A percentile compares a stretch with the other conserved stretches of the same genome.
These are phyloP conservation scores for Microctenopoma lineatum DNA, from an alignment of 2,797 vertebrate genomes.

Conservation along the genomic window DNA sequence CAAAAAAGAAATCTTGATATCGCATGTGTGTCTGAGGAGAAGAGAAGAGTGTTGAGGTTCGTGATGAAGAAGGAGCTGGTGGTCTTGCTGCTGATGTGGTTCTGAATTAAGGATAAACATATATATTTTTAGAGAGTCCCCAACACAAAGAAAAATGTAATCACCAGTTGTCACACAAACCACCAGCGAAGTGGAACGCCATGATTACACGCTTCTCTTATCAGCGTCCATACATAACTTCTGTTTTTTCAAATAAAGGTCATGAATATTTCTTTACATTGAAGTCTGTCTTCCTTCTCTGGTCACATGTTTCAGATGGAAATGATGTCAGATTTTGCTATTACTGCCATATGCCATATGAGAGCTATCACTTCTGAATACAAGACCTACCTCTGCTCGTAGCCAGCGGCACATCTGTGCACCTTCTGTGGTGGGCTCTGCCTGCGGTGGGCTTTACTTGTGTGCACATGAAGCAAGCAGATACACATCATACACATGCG, in stretches of 20 bases:
- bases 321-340: conserved; percentile 82
- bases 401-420: conserved; percentile 82
- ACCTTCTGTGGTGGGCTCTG: conserved; percentile 81
- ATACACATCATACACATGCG: conserved; percentile 39
- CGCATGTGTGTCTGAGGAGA: conserved; percentile 3
- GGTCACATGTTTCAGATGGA: conserved; percentile 70
- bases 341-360: conserved; percentile 79
- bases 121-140: conserved; percentile 58
- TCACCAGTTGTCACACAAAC: conserved; percentile 73
- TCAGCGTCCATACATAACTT: conserved; percentile 51
- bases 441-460: conserved; percentile 60
- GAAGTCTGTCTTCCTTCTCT: conserved; percentile 58
- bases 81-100: conserved; percentile 49
- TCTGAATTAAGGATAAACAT: conserved; percentile 58
- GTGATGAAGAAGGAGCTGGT: conserved; percentile 47
- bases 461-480: conserved; percentile 40
- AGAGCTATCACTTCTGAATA: conserved; percentile 74
- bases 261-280: conserved; percentile 61
- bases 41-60: conserved; percentile 45
- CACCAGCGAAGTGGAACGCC: conserved; percentile 67
- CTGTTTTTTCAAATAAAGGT: conserved; percentile 14
- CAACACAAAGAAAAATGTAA: conserved; percentile 74
- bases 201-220: conserved; percentile 72
- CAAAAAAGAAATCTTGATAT: too few species aligned
- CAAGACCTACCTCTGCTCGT: conserved; percentile 77